phyloP scores from a whole-genome alignment of 2,888 invertebrate genomes.

The Epinotia demarniana region DNA sequence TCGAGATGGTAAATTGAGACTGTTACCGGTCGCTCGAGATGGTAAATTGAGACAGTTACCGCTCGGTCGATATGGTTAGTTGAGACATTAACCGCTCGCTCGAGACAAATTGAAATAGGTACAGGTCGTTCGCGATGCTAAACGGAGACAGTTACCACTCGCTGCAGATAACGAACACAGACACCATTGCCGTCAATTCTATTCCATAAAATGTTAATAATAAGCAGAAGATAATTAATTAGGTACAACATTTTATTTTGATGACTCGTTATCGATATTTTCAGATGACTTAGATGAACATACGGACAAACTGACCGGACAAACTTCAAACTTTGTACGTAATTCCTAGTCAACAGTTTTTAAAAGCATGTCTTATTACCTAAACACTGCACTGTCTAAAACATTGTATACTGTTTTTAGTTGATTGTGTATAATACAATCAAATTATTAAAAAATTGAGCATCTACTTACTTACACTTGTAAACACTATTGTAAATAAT shows the following conservation, averaged over 20 bases:
- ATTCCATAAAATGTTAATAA: too few relatives aligned
- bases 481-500: slow-evolving; percentile 1
- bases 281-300: slow-evolving; percentile 34
- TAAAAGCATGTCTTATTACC: slow-evolving; percentile 6
- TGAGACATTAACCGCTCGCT: too few relatives aligned
- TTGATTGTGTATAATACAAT: neutral
- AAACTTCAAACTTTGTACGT: slow-evolving; percentile 34
- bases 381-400: slow-evolving; percentile 14
- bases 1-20: too few relatives aligned
- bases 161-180: too few relatives aligned
- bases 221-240: too few relatives aligned
- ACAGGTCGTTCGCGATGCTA: too few relatives aligned
- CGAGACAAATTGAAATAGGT: too few relatives aligned
- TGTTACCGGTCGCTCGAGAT: too few relatives aligned
- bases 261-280: neutral
- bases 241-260: neutral
- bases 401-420: neutral
- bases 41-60: too few relatives aligned
- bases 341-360: slow-evolving; percentile 10
- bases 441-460: neutral
- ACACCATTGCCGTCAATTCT: too few relatives aligned
- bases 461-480: neutral
- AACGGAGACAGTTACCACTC: too few relatives aligned
- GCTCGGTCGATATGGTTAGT: too few relatives aligned
- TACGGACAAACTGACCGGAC: slow-evolving; percentile 36